A percentile compares a stretch with the other conserved stretches of the same genome.
Evolutionary conservation across 92 coral and sea anemone genomes (phyloP).

Genomic region (Galaxea fascicularis): DNA sequence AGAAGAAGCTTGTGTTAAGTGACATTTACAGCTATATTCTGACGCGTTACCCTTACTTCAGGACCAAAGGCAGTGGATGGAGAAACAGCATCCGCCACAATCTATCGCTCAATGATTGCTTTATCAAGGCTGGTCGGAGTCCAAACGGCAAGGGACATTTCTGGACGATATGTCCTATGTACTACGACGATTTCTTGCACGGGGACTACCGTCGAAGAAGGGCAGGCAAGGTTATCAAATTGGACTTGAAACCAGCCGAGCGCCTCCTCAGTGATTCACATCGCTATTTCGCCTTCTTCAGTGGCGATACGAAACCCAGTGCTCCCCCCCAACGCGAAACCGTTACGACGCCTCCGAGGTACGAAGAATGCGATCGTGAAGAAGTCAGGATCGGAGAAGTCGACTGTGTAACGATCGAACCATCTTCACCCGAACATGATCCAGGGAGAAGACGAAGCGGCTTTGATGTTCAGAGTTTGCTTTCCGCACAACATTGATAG

Average conservation of each 20-base stretch:
- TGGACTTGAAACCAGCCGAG: conserved; percentile 46
- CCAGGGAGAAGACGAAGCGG: conserved; percentile 35
- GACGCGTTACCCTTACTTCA: conserved; percentile 91
- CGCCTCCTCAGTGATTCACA: conserved; percentile 44
- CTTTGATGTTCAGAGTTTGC: conserved; percentile 52
- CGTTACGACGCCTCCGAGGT: conserved; percentile 36
- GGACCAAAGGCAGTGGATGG: conserved; percentile 99
- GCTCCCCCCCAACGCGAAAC: conserved; percentile 19
- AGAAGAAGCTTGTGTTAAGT: conserved; percentile 91
- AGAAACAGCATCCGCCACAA: conserved; percentile 96
- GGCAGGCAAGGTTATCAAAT: conserved; percentile 41
- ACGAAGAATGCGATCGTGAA: conserved; percentile 29
- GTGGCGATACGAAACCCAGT: conserved; percentile 32
- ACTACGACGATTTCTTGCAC: conserved; percentile 85
- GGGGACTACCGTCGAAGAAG: conserved; percentile 82
- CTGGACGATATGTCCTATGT: conserved; percentile 90
- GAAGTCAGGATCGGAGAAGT: conserved; percentile 5
- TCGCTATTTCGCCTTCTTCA: conserved; percentile 46
- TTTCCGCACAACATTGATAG: conserved; percentile 25
- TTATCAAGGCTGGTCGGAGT: conserved; percentile 95
- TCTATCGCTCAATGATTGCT: conserved; percentile 92
- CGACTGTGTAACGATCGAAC: conserved; percentile 7
- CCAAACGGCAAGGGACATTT: conserved; percentile 97
- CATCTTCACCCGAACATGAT: conserved; percentile 33
- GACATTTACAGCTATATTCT: conserved; percentile 91